Evolutionary conservation across 2,113 vertebrate species (phyloP).

Genomic region (Platycercus adscitus): DNA sequence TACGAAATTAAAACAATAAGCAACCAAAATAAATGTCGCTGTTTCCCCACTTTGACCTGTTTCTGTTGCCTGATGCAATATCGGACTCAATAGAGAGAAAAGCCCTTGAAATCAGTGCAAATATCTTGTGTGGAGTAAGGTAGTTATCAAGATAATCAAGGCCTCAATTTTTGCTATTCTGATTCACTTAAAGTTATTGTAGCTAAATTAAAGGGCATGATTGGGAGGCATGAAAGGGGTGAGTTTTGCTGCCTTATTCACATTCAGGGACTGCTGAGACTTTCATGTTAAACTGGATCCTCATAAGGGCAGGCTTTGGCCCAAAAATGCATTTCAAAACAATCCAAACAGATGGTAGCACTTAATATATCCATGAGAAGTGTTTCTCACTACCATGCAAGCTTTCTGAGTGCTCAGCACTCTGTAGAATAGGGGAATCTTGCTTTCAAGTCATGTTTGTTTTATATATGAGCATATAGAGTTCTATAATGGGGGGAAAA

Average conservation of each 20-base stretch:
- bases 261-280: conserved; percentile 4
- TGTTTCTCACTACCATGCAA: conserved; percentile 1
- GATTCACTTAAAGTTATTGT: background rate
- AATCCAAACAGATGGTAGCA: conserved; percentile 63
- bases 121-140: background rate
- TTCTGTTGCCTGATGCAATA: background rate
- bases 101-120: background rate
- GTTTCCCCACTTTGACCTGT: background rate
- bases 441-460: conserved; percentile 34
- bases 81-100: background rate
- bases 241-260: conserved; percentile 4
- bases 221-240: conserved; percentile 15
- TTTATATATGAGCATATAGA: background rate
- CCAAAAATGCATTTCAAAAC: conserved; percentile 61
- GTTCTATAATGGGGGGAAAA: background rate
- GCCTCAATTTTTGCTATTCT: background rate
- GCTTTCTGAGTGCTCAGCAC: background rate
- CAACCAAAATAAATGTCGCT: background rate
- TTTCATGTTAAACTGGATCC: conserved; percentile 53
- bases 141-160: background rate
- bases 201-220: conserved; percentile 28
- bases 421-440: background rate
- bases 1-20: background rate
- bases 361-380: conserved; percentile 53
- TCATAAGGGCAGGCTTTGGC: conserved; percentile 54